phyloP scores from a whole-genome alignment of 1,140 invertebrate genomes.

The Coboldia fuscipes region DNA sequence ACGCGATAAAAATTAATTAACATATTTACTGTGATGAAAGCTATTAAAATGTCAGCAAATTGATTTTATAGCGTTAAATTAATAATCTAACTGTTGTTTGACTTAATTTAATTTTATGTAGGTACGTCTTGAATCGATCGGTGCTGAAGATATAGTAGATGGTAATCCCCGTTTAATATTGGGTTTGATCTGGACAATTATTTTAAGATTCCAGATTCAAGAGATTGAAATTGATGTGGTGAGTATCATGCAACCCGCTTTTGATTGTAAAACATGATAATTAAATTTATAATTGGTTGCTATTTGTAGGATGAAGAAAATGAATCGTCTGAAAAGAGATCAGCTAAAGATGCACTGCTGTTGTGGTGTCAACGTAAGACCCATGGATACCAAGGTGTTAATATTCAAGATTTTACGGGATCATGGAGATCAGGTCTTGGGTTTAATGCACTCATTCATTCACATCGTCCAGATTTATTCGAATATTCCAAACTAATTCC shows the following conservation, averaged over 20 bases:
- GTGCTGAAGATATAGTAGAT: conserved; percentile 97
- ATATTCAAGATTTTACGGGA: conserved; percentile 60
- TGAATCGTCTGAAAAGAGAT: conserved; percentile 94
- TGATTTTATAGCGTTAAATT: conserved; percentile 5
- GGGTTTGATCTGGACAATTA: conserved; percentile 97
- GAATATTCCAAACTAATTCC: conserved; percentile 58
- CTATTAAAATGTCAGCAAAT: no score
- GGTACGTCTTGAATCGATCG: conserved; percentile 93
- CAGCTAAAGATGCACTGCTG: conserved; percentile 93
- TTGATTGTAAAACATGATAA: not conserved
- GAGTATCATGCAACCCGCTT: conserved; percentile 15
- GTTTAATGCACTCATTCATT: conserved; percentile 93
- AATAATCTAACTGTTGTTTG: conserved; percentile 2
- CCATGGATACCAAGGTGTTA: conserved; percentile 71
- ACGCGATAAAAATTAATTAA: not conserved
- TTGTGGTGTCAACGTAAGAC: conserved; percentile 98
- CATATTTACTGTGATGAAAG: no score
- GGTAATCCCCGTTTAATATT: conserved; percentile 90
- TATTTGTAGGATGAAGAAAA: conserved; percentile 95
- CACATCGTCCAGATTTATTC: conserved; percentile 84
- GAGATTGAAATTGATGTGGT: conserved; percentile 96
- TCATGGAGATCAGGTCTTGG: conserved; percentile 92
- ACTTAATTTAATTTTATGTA: conserved; percentile 17
- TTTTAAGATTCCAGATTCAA: conserved; percentile 91
- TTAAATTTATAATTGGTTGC: no score